These are phyloP conservation scores for Sminthurides aquaticus DNA, from an alignment of 2,888 invertebrate genomes.

Conservation along the genomic window DNA sequence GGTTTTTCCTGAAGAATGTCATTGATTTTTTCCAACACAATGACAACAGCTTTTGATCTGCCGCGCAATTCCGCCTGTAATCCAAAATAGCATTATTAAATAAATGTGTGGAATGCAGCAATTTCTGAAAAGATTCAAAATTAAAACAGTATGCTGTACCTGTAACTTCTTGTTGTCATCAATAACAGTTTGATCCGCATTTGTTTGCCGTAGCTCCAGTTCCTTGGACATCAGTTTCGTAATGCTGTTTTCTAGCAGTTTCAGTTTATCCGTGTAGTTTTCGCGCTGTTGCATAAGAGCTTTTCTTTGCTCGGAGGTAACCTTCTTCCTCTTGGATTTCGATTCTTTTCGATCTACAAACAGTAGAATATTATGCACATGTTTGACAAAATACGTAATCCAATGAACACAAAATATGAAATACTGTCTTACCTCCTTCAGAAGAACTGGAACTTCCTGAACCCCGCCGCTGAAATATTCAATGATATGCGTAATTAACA, in stretches of 20 bases:
- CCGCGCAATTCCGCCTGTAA: constrained; percentile 67
- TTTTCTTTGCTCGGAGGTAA: constrained; percentile 59
- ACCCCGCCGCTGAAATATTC: no score
- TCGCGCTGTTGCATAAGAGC: constrained; percentile 71
- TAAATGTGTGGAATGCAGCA: no score
- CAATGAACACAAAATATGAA: no score
- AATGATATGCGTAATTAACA: no score
- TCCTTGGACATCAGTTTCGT: constrained; percentile 71
- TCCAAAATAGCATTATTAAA: constrained; percentile 14
- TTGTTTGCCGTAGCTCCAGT: constrained; percentile 63
- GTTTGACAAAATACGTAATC: no score
- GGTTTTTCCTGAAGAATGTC: constrained; percentile 72
- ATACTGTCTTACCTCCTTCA: constrained; percentile 36
- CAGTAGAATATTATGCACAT: no score
- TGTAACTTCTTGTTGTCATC: constrained; percentile 74
- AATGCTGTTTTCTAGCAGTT: constrained; percentile 66
- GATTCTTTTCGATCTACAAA: constrained; percentile 21
- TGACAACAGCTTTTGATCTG: constrained; percentile 72
- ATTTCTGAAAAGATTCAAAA: not conserved
- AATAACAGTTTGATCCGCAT: constrained; percentile 32
- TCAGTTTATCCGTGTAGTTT: constrained; percentile 69
- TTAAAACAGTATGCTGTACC: constrained; percentile 52
- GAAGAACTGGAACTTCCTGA: constrained; percentile 27
- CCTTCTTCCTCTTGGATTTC: constrained; percentile 23
- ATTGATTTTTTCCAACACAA: constrained; percentile 79